phyloP scores from a whole-genome alignment of 2,888 invertebrate genomes.

The Xanthostigma xanthostigma region DNA sequence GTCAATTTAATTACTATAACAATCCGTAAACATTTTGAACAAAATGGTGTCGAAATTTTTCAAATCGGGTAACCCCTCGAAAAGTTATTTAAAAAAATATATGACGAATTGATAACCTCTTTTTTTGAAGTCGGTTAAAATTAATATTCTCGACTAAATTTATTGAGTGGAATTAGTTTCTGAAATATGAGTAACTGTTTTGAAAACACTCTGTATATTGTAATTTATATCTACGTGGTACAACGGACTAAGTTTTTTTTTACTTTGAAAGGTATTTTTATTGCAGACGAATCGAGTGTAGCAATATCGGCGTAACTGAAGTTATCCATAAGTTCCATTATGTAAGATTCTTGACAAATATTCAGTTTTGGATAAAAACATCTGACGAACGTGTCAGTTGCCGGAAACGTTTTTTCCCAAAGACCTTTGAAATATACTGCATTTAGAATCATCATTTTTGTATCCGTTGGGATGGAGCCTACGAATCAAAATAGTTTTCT shows the following conservation, averaged over 20 bases:
- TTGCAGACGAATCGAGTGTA: conserved; percentile 47
- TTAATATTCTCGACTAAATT: background rate
- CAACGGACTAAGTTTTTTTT: conserved; percentile 16
- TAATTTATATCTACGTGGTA: background rate
- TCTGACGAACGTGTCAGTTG: conserved; percentile 31
- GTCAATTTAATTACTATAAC: no score
- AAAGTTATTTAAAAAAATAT: no score
- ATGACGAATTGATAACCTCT: no score
- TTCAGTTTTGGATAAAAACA: conserved; percentile 47
- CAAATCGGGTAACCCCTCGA: no score
- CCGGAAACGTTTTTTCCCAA: conserved; percentile 54
- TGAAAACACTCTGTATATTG: conserved; percentile 4
- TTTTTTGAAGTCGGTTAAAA: no score
- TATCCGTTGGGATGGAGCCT: conserved; percentile 34
- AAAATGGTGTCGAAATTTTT: no score
- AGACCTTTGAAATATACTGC: conserved; percentile 66
- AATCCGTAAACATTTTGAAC: no score
- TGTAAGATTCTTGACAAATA: conserved; percentile 42
- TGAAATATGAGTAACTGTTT: conserved; percentile 9
- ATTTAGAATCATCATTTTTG: conserved; percentile 55
- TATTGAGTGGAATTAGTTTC: background rate
- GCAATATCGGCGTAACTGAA: conserved; percentile 46
- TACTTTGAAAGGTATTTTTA: conserved; percentile 64
- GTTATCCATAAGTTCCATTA: conserved; percentile 51
- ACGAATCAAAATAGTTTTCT: conserved; percentile 17